A percentile compares a stretch with the other conserved stretches of the same genome.
phyloP scores from a whole-genome alignment of 2,113 vertebrate genomes.

The Parus major region DNA sequence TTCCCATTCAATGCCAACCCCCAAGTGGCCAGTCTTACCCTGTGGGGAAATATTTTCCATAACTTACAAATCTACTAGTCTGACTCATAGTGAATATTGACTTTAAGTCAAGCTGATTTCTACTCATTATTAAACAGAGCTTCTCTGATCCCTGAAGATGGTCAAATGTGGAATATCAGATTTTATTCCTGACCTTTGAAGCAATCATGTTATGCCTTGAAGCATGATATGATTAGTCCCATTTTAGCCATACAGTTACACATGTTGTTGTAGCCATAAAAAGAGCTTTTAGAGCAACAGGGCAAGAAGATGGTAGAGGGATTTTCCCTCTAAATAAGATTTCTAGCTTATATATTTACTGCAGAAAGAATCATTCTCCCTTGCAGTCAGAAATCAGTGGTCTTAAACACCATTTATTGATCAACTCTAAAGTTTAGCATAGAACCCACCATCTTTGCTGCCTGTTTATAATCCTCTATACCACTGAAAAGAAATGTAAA shows the following conservation, averaged over 20 bases:
- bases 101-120: not conserved
- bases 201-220: constrained; percentile 5
- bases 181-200: constrained; percentile 46
- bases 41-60: not conserved
- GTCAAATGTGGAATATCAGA: not conserved
- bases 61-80: not conserved
- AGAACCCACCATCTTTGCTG: not conserved
- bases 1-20: not conserved
- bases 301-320: not conserved
- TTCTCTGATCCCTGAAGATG: not conserved
- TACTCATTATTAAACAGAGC: constrained; percentile 2
- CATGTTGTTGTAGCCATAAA: constrained; percentile 23
- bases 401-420: not conserved
- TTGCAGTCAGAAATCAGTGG: not conserved
- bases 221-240: constrained; percentile 30
- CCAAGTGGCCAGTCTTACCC: not conserved
- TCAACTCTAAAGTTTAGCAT: not conserved
- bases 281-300: not conserved
- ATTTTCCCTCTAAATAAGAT: not conserved
- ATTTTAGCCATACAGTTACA: constrained; percentile 5
- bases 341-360: not conserved
- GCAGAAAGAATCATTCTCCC: not conserved
- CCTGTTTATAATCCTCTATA: not conserved
- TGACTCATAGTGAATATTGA: not conserved
- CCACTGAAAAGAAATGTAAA: not conserved